Base-by-base conservation (phyloP, 2,797 vertebrate genomes). In the Oryzias dopingdopingensis region DNA sequence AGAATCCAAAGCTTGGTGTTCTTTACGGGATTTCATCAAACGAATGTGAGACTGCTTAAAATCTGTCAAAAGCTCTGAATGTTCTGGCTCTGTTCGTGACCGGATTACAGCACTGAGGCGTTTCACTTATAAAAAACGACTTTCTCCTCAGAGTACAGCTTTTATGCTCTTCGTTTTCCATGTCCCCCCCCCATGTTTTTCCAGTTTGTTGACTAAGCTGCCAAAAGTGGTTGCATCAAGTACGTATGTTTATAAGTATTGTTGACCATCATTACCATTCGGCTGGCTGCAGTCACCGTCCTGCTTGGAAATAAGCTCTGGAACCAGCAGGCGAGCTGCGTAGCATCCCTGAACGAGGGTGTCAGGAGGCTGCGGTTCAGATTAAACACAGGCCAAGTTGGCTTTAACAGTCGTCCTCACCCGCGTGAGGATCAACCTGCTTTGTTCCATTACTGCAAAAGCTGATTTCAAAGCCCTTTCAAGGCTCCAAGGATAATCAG, bases 271-370 rank as follows among this genome's bases (percentile, higher is more conserved):
- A 62, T 75, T 76, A 74, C 82, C 59, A 56, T 58, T 56, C 75
- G 74, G 67, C 70, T 68, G 75, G 82, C 52, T 57, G 22, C 61
- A 54, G 66, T 61, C 44, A 50, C 62, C 5, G 26, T 40, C 24
- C 26, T 37, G 53, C 56, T 61, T 68, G 60, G 64, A 60, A 20
- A 50, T 54, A 74, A 84, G 74, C 74, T 77, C 45, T 49, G 48
- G 45, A 54, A 56, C 50, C 67, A 52, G 79, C 62, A 62, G 59
- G 63, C 26, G 13, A 70, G 65, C 74, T 78, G 62, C 53, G 17
- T 58, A 64, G 70, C 16, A 4, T 67, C 67, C 47, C 69, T 57
- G 57, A 82, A 81, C 80, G 81, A 74, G 72, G 78, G 80, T 42
- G 67, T 56, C 54, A 54, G 54, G 24, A 61, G 50, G 57, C 59